Percentiles rank a stretch among this genome's conserved stretches.
Evolutionary conservation across 2,888 invertebrate species (phyloP).

Genomic region (Papilio protenor): DNA sequence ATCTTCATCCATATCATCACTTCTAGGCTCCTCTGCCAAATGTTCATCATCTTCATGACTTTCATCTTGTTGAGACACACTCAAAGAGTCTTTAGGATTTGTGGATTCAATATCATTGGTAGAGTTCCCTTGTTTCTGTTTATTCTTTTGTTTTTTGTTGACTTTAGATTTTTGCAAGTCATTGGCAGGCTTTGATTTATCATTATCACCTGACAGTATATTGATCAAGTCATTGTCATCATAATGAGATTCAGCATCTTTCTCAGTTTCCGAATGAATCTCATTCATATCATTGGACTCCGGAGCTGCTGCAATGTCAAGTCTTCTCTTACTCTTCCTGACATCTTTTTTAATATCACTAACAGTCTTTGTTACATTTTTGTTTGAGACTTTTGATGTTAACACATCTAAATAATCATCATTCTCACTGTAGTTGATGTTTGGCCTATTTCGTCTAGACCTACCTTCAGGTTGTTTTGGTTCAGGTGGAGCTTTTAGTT

Average conservation of each 20-base stretch:
- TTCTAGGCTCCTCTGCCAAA: slow-evolving; percentile 34
- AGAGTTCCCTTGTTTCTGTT: slow-evolving; percentile 59
- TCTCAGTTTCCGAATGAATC: slow-evolving; percentile 57
- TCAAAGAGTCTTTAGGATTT: slow-evolving; percentile 38
- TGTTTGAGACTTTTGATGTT: slow-evolving; percentile 70
- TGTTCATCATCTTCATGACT: slow-evolving; percentile 52
- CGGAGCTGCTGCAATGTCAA: slow-evolving; percentile 59
- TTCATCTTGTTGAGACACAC: slow-evolving; percentile 17
- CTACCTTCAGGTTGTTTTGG: slow-evolving; percentile 80
- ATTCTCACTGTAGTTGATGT: slow-evolving; percentile 84
- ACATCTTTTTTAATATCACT: slow-evolving; percentile 76
- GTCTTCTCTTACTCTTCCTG: slow-evolving; percentile 72
- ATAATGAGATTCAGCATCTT: slow-evolving; percentile 60
- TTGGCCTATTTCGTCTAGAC: slow-evolving; percentile 77
- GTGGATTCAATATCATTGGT: slow-evolving; percentile 44
- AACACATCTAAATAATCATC: slow-evolving; percentile 81
- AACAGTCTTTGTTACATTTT: slow-evolving; percentile 70
- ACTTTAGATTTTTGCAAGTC: slow-evolving; percentile 59
- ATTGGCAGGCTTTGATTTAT: slow-evolving; percentile 58
- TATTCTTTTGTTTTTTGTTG: slow-evolving; percentile 70
- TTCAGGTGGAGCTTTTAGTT: slow-evolving; percentile 73
- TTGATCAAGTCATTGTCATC: slow-evolving; percentile 71
- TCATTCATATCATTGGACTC: slow-evolving; percentile 52
- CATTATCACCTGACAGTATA: slow-evolving; percentile 65
- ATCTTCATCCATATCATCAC: slow-evolving; percentile 43